These are phyloP conservation scores for Hypolimnas misippus DNA, from an alignment of 2,888 invertebrate species.

Conservation along the genomic window DNA sequence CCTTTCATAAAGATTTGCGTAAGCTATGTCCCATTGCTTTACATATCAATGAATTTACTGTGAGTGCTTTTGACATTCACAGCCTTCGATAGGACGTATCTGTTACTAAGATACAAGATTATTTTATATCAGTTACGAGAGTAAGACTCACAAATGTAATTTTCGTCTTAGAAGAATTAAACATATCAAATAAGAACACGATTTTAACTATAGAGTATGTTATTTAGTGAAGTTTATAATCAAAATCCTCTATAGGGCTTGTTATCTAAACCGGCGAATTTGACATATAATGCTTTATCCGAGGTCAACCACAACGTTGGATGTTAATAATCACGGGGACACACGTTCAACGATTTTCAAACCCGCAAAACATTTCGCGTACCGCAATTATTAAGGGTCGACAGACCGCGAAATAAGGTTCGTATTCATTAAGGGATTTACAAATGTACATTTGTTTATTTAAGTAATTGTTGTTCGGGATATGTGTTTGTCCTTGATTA, in stretches of 20 bases:
- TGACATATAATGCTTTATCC: constrained; percentile 10
- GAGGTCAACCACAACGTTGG: constrained; percentile 17
- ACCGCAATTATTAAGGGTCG: constrained; percentile 29
- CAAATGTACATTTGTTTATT: constrained; percentile 13
- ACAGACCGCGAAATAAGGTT: constrained; percentile 33
- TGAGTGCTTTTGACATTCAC: too few species aligned
- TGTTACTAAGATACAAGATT: too few species aligned
- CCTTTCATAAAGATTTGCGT: too few species aligned
- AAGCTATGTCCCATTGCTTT: too few species aligned
- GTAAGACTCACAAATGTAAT: too few species aligned
- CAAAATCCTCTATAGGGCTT: background rate
- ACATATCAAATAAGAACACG: too few species aligned
- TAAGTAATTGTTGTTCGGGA: constrained; percentile 16
- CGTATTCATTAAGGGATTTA: constrained; percentile 30
- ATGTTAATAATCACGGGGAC: constrained; percentile 6
- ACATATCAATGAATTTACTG: too few species aligned
- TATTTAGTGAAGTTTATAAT: background rate
- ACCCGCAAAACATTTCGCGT: constrained; percentile 20
- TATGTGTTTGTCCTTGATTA: constrained; percentile 20
- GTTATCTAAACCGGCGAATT: constrained; percentile 14
- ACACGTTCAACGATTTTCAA: constrained; percentile 18
- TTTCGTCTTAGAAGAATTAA: too few species aligned
- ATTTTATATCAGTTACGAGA: too few species aligned
- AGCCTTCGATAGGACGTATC: too few species aligned
- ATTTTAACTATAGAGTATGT: too few species aligned